A percentile compares a stretch with the other conserved stretches of the same genome.
phyloP scores from a whole-genome alignment of 2,797 vertebrate species.

The Lepilemur septentrionalis region DNA sequence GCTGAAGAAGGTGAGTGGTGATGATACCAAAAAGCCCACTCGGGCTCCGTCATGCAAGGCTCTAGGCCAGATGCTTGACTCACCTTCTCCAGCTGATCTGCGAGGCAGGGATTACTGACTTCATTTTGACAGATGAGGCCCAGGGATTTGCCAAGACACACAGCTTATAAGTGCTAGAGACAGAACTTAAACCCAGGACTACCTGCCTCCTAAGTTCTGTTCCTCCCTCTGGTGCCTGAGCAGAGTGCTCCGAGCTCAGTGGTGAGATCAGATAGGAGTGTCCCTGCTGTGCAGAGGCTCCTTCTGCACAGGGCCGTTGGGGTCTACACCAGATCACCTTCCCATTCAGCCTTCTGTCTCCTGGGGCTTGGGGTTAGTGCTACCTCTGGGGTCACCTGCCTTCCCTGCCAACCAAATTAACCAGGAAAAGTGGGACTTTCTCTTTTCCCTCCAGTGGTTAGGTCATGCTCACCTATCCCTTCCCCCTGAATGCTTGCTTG shows the following conservation, averaged over 20 bases:
- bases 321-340: background rate
- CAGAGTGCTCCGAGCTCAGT: background rate
- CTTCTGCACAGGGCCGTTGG: accelerated
- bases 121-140: background rate
- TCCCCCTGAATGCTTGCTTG: background rate
- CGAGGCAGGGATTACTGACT: background rate
- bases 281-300: background rate
- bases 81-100: background rate
- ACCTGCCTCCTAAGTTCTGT: background rate
- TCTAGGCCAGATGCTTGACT: background rate
- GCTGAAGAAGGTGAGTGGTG: constrained; percentile 93
- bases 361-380: background rate
- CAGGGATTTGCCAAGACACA: background rate
- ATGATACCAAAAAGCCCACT: accelerated
- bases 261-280: background rate
- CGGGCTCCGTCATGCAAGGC: accelerated
- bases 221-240: background rate
- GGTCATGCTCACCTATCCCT: background rate
- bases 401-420: background rate
- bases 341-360: background rate
- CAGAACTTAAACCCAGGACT: background rate
- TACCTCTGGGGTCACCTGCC: background rate
- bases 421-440: background rate
- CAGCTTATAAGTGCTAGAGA: background rate
- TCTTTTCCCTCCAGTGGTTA: background rate